Evolutionary conservation across 2,113 vertebrate species (phyloP).

Genomic region (Sylvietta virens): DNA sequence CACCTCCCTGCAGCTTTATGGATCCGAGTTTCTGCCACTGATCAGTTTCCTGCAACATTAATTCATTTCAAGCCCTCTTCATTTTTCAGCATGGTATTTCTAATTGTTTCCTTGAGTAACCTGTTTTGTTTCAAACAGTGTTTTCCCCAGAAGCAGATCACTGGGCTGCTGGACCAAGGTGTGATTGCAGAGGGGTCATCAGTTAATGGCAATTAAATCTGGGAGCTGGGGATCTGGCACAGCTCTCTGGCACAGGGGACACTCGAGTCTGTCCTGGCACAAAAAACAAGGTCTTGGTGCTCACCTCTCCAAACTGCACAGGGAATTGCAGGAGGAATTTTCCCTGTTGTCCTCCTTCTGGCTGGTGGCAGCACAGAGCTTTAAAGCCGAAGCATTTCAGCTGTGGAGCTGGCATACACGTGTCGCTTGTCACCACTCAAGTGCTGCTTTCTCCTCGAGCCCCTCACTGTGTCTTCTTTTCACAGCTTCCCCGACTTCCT

Average conservation of each 20-base stretch:
- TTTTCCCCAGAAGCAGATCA: background rate
- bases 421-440: fast-evolving
- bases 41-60: background rate
- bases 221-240: background rate
- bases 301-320: background rate
- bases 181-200: background rate
- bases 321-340: background rate
- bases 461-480: background rate
- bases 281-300: fast-evolving
- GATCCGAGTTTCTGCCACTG: background rate
- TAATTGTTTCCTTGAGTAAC: background rate
- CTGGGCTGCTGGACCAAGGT: background rate
- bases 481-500: background rate
- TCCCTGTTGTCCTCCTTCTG: background rate
- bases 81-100: background rate
- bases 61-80: background rate
- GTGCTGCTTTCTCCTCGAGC: background rate
- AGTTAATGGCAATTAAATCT: background rate
- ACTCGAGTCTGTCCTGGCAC: background rate
- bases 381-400: background rate
- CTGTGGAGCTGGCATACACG: fast-evolving
- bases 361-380: background rate
- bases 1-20: background rate
- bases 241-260: background rate
- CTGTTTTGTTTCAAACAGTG: background rate